These are phyloP conservation scores for Apodemia duryi DNA, from an alignment of 2,888 invertebrate genomes.

Conservation along the genomic window DNA sequence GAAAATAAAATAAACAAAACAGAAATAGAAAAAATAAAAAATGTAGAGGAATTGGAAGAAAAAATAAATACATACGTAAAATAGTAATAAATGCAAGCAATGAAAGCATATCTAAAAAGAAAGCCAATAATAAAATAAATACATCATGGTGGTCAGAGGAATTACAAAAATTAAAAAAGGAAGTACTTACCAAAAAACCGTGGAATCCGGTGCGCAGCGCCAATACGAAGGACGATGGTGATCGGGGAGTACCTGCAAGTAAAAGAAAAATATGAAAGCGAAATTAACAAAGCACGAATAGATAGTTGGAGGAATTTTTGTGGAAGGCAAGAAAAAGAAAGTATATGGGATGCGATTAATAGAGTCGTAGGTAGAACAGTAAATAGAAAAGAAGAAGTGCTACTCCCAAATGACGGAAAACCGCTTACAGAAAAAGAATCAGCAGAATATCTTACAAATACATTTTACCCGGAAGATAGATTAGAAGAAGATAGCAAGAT, in stretches of 20 bases:
- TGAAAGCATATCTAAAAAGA: conserved; percentile 7
- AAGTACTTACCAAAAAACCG: conserved; percentile 7
- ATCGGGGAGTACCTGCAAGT: conserved; percentile 25
- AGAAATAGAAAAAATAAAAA: conserved; percentile 6
- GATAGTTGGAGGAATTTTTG: conserved; percentile 32
- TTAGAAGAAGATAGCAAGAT: neutral
- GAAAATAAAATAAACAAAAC: neutral
- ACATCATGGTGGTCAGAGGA: neutral
- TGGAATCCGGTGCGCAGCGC: neutral
- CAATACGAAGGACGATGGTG: conserved; percentile 14
- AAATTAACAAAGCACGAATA: conserved; percentile 21
- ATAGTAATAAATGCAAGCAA: neutral
- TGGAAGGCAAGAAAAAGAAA: conserved; percentile 27
- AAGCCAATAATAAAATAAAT: neutral
- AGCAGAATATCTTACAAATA: neutral
- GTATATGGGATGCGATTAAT: conserved; percentile 31
- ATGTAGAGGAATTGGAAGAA: neutral
- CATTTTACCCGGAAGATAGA: conserved; percentile 8
- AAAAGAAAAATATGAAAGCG: conserved; percentile 23
- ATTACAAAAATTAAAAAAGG: neutral
- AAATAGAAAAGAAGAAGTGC: conserved; percentile 10
- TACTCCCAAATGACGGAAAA: neutral
- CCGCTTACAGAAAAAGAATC: neutral
- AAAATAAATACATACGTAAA: neutral
- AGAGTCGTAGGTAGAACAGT: conserved; percentile 21